Evolutionary conservation across 1,140 invertebrate genomes (phyloP).

Genomic region (Hypothenemus hampei): DNA sequence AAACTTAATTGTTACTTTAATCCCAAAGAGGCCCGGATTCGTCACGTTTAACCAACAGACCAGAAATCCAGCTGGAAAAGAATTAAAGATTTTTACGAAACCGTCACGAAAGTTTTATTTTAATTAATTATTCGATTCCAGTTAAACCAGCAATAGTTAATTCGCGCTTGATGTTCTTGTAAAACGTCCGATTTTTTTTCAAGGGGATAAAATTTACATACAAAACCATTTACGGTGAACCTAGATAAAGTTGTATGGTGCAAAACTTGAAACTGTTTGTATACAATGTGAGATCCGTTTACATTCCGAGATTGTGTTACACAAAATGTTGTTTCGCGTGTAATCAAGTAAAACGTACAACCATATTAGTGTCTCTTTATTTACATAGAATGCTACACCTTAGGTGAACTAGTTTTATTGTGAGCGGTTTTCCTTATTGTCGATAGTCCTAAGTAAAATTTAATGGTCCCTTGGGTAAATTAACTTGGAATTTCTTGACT

Average conservation of each 20-base stretch:
- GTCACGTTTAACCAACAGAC: conserved; percentile 25
- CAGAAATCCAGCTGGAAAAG: conserved; percentile 16
- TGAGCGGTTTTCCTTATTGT: too few species aligned
- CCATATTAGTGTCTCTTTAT: neutral
- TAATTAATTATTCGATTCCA: conserved; percentile 10
- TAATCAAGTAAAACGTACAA: neutral
- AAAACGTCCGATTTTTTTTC: too few species aligned
- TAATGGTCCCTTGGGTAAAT: too few species aligned
- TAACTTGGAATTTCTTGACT: too few species aligned
- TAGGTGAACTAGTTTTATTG: too few species aligned
- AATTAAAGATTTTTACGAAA: conserved; percentile 13
- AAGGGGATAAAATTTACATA: neutral
- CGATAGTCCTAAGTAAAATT: too few species aligned
- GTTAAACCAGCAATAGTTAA: too few species aligned
- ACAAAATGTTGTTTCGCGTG: neutral
- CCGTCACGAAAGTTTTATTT: neutral
- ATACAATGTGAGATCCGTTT: neutral
- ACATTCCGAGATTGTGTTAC: neutral
- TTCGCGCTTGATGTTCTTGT: too few species aligned
- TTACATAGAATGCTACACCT: neutral
- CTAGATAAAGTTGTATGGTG: neutral
- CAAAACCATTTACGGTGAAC: too few species aligned
- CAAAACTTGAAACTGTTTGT: neutral
- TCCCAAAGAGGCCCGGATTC: conserved; percentile 11
- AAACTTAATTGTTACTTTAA: conserved; percentile 27